Conservation (phyloP, 2,888 invertebrate species). For the Drosophila helvetica region DNA sequence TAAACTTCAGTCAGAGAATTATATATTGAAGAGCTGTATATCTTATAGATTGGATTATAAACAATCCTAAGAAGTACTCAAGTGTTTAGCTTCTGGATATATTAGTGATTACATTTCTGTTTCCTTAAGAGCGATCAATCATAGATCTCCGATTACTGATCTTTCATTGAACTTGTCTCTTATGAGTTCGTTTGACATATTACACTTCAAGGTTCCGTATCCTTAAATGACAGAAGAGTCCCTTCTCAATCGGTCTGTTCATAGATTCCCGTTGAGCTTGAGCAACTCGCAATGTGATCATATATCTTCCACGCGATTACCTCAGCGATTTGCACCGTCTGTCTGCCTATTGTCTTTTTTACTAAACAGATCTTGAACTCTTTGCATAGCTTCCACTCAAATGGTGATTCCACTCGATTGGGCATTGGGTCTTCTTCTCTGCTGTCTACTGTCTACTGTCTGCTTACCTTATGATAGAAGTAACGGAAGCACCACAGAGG, state of each 20-base stretch:
- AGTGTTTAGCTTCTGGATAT: too few species aligned
- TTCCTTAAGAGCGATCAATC: too few species aligned
- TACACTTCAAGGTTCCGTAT: too few species aligned
- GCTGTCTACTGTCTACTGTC: slow-evolving; percentile 29
- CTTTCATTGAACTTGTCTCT: too few species aligned
- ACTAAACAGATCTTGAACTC: slow-evolving; percentile 35
- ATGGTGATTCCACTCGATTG: neutral
- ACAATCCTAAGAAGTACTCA: too few species aligned
- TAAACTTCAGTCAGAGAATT: too few species aligned
- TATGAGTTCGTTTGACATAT: too few species aligned
- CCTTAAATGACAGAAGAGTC: too few species aligned
- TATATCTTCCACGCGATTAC: slow-evolving; percentile 45
- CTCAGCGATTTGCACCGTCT: slow-evolving; percentile 29
- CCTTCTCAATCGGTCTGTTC: too few species aligned
- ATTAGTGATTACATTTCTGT: too few species aligned
- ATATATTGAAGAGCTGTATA: too few species aligned
- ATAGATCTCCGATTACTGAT: too few species aligned
- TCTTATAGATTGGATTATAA: neutral
- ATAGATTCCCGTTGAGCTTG: neutral
- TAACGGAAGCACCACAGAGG: slow-evolving; percentile 22
- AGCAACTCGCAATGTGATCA: slow-evolving; percentile 11
- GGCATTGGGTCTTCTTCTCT: neutral
- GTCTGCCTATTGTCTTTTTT: neutral
- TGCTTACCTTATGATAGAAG: slow-evolving; percentile 84
- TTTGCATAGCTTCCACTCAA: slow-evolving; percentile 39